A percentile compares a stretch with the other conserved stretches of the same genome.
Evolutionary conservation across 2,113 vertebrate species (phyloP).

Genomic region (Amphiprion percula): DNA sequence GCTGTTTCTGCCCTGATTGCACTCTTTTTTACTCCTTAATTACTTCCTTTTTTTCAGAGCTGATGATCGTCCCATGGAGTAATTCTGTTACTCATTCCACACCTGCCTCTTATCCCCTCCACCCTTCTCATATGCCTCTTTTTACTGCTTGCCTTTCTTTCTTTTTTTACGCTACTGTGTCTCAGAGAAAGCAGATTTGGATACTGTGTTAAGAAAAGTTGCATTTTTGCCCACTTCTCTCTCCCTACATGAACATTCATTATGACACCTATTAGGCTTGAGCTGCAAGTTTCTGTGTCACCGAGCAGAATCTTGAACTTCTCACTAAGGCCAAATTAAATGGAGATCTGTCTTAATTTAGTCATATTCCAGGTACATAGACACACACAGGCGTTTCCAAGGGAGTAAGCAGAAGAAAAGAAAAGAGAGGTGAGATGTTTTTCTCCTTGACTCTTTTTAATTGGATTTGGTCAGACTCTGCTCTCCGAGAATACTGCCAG

Average conservation of each 20-base stretch:
- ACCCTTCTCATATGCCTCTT: background rate
- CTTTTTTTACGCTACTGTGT: background rate
- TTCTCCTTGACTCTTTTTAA: slow-evolving; percentile 56
- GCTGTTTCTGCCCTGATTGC: slow-evolving; percentile 17
- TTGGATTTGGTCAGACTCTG: slow-evolving; percentile 54
- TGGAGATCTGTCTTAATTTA: slow-evolving; percentile 36
- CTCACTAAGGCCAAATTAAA: background rate
- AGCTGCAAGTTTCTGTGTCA: background rate
- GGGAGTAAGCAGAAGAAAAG: slow-evolving; percentile 1
- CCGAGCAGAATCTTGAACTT: background rate
- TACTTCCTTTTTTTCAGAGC: slow-evolving; percentile 25
- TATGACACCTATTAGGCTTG: slow-evolving; percentile 47
- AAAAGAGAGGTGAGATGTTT: slow-evolving; percentile 38
- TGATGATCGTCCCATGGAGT: background rate
- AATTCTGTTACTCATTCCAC: background rate
- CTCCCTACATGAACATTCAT: slow-evolving; percentile 22
- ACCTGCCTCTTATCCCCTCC: background rate
- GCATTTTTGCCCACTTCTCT: slow-evolving; percentile 37
- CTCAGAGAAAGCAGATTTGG: background rate
- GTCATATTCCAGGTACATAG: slow-evolving; percentile 7
- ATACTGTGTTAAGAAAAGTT: slow-evolving; percentile 37
- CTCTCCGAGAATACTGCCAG: slow-evolving; percentile 28
- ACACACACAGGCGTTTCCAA: background rate
- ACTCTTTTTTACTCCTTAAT: slow-evolving; percentile 30
- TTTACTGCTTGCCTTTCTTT: background rate